A percentile compares a stretch with the other conserved stretches of the same genome.
Evolutionary conservation across 2,113 vertebrate genomes (phyloP).

Genomic region (Saguinus midas): DNA sequence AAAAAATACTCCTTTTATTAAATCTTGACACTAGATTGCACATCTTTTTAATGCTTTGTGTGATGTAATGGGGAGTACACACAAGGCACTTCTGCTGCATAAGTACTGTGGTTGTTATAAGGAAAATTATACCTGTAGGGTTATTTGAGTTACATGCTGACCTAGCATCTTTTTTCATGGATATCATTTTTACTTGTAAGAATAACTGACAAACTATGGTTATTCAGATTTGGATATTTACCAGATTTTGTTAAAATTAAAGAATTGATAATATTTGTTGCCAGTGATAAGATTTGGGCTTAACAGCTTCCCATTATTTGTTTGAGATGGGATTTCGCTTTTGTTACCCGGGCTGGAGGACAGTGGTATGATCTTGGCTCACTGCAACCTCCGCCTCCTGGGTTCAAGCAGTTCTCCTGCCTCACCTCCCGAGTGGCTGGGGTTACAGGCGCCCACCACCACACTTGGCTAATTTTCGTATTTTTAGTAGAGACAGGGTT

Average conservation of each 20-base stretch:
- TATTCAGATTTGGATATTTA: not conserved
- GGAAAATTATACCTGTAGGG: not conserved
- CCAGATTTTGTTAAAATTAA: conserved; percentile 12
- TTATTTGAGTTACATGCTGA: not conserved
- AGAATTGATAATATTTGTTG: not conserved
- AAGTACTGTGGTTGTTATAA: not conserved
- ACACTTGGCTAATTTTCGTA: too few species aligned
- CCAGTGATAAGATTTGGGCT: not conserved
- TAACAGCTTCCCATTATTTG: not conserved
- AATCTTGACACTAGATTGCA: not conserved
- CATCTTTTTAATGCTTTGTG: not conserved
- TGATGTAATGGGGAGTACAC: not conserved
- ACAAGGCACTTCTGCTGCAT: not conserved
- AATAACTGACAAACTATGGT: not conserved
- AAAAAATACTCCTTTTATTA: not conserved
- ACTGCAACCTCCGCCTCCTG: too few species aligned
- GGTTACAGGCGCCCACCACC: too few species aligned
- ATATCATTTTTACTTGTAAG: not conserved
- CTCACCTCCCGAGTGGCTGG: too few species aligned
- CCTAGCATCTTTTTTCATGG: not conserved
- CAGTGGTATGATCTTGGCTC: too few species aligned
- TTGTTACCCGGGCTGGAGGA: too few species aligned
- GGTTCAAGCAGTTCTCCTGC: too few species aligned
- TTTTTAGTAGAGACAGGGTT: too few species aligned
- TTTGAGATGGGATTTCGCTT: too few species aligned